A percentile compares a stretch with the other conserved stretches of the same genome.
phyloP scores from a whole-genome alignment of 2,888 invertebrate species.

The Melanostoma scalare region DNA sequence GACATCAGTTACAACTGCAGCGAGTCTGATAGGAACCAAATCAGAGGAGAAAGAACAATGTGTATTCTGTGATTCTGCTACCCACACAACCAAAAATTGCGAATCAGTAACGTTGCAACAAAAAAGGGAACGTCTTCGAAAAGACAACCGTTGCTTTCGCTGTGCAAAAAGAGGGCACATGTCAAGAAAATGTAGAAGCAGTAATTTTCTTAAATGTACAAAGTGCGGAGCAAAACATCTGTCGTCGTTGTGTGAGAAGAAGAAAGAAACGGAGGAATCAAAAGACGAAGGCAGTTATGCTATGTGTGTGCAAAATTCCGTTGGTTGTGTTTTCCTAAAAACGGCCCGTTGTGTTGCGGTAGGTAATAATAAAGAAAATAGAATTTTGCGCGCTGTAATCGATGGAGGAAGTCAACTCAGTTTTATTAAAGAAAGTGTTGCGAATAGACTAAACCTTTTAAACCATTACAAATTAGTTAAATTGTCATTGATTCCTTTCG shows the following conservation, averaged over 20 bases:
- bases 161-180: constrained; percentile 27
- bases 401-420: constrained; percentile 31
- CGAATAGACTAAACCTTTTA: constrained; percentile 14
- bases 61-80: constrained; percentile 27
- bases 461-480: background rate
- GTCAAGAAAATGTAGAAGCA: constrained; percentile 21
- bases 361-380: constrained; percentile 11
- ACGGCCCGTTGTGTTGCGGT: constrained; percentile 25
- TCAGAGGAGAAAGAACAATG: constrained; percentile 2
- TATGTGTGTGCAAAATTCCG: constrained; percentile 20
- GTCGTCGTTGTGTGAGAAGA: constrained; percentile 17
- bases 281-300: background rate
- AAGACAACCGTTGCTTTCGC: constrained; percentile 32
- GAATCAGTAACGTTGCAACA: constrained; percentile 27
- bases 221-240: constrained; percentile 25
- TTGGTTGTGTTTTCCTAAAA: constrained; percentile 32
- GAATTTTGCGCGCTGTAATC: constrained; percentile 31
- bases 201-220: constrained; percentile 12
- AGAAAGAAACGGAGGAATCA: constrained; percentile 6
- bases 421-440: constrained; percentile 19
- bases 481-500: constrained; percentile 19
- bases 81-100: constrained; percentile 12
- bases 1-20: constrained; percentile 4
- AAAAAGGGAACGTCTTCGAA: constrained; percentile 28
- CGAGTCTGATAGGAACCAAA: constrained; percentile 18